Evolutionary conservation across 2,113 vertebrate genomes (phyloP), one percentile per base, ranked within the genome.

Genomic region (Nycticebus coucang): DNA sequence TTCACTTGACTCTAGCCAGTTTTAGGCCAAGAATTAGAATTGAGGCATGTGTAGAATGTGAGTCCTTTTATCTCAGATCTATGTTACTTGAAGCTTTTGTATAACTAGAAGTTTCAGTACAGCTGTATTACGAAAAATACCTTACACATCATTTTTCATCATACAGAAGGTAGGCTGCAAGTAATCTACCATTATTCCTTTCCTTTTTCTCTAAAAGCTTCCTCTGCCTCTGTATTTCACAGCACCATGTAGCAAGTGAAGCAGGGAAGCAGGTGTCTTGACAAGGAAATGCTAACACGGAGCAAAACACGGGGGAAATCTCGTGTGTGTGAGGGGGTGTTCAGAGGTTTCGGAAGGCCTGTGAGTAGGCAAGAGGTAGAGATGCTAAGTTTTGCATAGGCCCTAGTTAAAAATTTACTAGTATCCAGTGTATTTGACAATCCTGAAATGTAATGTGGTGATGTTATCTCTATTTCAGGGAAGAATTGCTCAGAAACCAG

Each of bases 401-500:
- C 53, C 24, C 24, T n/a, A 80, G 71, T 85, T 92, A 92, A 69
- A 89, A 78, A 83, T 71, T 91, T 75, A 55, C 53, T 17, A 97
- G 50, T n/a, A 60, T 66, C 37, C 41, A 71, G 11, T 74, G 17
- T 60, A 60, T 85, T 30, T 69, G 71, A 87, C 68, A 94, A 69
- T 10, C 10, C 37, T 83, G n/a, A 60, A 41, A 45, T 28, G 33
- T 28, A 77, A 83, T 41, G 24, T 15, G 26, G 53, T 80, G 21
- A 66, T 66, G 3, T 84, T 60, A 41, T 69, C 41, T 59, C n/a
- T 7, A 37, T 89, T 92, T 87, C 30, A 9, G 69, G 30, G 30
- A 95, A 96, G 37, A 82, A 45, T 37, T 87, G 12, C 30, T 97
- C 82, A 77, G 59, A 94, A 83, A 75, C 21, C 59, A 83, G 24